Evolutionary conservation across 2,113 vertebrate genomes (phyloP).

Genomic region (Otolemur garnettii): DNA sequence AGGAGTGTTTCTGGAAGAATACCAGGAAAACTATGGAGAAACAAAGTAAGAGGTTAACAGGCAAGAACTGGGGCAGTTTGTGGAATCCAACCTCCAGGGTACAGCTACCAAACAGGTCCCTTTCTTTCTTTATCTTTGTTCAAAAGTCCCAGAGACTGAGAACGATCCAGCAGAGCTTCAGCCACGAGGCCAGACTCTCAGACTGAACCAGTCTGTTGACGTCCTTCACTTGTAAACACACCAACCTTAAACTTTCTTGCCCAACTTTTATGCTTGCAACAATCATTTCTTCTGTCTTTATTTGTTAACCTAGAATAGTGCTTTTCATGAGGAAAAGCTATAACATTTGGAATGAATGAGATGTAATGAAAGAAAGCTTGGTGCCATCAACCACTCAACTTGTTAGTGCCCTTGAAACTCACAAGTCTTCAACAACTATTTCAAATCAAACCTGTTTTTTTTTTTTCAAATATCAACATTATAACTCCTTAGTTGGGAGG

Average conservation of each 20-base stretch:
- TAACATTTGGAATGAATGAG: background rate
- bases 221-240: background rate
- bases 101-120: background rate
- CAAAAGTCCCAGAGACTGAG: background rate
- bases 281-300: background rate
- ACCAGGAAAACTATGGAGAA: background rate
- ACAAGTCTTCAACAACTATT: background rate
- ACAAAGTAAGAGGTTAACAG: background rate
- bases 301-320: background rate
- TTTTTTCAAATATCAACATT: background rate
- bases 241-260: background rate
- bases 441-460: background rate
- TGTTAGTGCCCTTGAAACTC: background rate
- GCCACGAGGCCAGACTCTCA: background rate
- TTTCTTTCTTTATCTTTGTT: background rate
- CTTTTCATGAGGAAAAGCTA: background rate
- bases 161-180: background rate
- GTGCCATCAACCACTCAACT: background rate
- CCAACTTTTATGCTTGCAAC: background rate
- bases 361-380: background rate
- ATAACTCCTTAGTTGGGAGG: background rate
- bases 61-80: background rate
- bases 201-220: background rate
- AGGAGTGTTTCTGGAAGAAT: constrained; percentile 11
- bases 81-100: background rate